Percentiles rank a stretch among this genome's conserved stretches.
phyloP scores from a whole-genome alignment of 2,888 invertebrate genomes.

The Apamea crenata region DNA sequence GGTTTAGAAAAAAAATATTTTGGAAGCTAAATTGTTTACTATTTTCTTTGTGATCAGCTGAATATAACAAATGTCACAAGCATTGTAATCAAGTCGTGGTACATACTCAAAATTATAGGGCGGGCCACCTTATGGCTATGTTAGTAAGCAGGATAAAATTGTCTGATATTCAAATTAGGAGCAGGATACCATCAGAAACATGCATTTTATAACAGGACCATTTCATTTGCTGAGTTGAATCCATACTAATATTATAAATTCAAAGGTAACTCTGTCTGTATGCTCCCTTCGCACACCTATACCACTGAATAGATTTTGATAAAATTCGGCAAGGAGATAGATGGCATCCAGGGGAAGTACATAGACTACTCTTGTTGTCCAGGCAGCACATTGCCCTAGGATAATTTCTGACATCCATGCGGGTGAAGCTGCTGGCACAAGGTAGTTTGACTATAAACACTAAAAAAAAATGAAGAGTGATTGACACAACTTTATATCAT shows the following conservation, averaged over 20 bases:
- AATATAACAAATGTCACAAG: not conserved
- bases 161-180: not conserved
- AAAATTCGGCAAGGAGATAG: not conserved
- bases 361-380: too few relatives aligned
- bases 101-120: not conserved
- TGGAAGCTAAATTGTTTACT: conserved; percentile 7
- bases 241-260: not conserved
- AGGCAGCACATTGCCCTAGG: not conserved
- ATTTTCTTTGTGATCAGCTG: conserved; percentile 3
- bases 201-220: not conserved
- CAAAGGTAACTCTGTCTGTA: not conserved
- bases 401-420: not conserved
- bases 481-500: not conserved
- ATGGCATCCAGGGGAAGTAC: not conserved
- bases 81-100: not conserved
- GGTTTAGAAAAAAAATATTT: not conserved
- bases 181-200: not conserved
- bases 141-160: not conserved
- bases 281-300: not conserved
- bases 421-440: not conserved
- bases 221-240: not conserved
- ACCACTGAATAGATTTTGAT: not conserved
- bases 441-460: not conserved
- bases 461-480: not conserved
- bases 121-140: not conserved